A percentile compares a stretch with the other conserved stretches of the same genome.
Evolutionary conservation across 2,797 vertebrate species (phyloP).

Genomic region (Melanogrammus aeglefinus): DNA sequence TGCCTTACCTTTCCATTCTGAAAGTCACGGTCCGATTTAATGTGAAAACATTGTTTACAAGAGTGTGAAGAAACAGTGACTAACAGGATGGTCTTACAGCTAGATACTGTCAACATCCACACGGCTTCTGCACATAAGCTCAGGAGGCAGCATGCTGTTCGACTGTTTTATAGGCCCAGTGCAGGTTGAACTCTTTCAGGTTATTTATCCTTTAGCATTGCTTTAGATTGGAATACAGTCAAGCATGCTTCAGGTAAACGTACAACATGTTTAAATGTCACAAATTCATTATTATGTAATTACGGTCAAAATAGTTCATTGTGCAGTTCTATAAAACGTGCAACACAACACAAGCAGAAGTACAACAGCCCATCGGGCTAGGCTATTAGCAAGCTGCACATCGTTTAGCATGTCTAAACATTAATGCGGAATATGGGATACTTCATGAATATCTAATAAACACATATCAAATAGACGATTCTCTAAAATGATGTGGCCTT

Average conservation of each 20-base stretch:
- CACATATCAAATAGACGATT: neutral
- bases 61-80: slow-evolving; percentile 79
- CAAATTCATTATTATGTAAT: slow-evolving; percentile 9
- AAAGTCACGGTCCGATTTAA: slow-evolving; percentile 81
- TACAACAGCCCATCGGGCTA: slow-evolving; percentile 33
- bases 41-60: slow-evolving; percentile 82
- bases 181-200: neutral
- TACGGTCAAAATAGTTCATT: slow-evolving; percentile 8
- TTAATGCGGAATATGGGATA: neutral
- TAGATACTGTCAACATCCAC: neutral
- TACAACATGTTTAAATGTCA: neutral
- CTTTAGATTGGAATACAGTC: neutral
- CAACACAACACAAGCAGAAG: slow-evolving; percentile 39
- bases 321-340: slow-evolving; percentile 48
- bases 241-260: slow-evolving; percentile 40
- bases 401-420: slow-evolving; percentile 21
- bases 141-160: slow-evolving; percentile 62
- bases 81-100: slow-evolving; percentile 65
- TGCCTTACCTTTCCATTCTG: slow-evolving; percentile 85
- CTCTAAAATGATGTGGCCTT: neutral
- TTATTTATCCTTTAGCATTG: neutral
- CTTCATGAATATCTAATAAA: neutral
- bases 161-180: slow-evolving; percentile 16
- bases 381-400: slow-evolving; percentile 18
- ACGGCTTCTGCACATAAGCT: slow-evolving; percentile 67